These are phyloP conservation scores for Peromyscus polionotus DNA, from an alignment of 2,113 vertebrate genomes.

Conservation along the genomic window DNA sequence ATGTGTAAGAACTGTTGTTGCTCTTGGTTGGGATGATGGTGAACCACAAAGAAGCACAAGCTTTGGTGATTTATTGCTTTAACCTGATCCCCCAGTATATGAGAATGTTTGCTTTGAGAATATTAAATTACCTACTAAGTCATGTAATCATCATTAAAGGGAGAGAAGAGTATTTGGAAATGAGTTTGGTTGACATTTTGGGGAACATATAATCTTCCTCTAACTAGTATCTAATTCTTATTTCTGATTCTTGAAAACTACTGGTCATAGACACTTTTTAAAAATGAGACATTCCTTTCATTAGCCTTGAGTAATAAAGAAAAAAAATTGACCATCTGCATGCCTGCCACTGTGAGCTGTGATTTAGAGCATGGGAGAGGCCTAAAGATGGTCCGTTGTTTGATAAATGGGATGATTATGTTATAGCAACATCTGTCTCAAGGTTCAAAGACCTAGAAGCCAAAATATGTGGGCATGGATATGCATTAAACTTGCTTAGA, in stretches of 20 bases:
- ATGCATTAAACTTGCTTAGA: slow-evolving; percentile 23
- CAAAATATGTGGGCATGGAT: slow-evolving; percentile 9
- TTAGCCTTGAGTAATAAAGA: slow-evolving; percentile 76
- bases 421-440: slow-evolving; percentile 44
- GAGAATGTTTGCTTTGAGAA: slow-evolving; percentile 39
- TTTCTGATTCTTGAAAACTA: slow-evolving; percentile 52
- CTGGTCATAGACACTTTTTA: slow-evolving; percentile 51
- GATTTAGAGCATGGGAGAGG: slow-evolving; percentile 73
- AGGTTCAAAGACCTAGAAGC: neutral
- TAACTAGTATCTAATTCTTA: slow-evolving; percentile 21
- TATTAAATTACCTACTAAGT: neutral
- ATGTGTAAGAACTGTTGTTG: neutral
- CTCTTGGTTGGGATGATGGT: neutral
- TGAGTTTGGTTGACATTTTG: slow-evolving; percentile 27
- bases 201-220: neutral
- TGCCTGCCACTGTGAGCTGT: slow-evolving; percentile 35
- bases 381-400: slow-evolving; percentile 59
- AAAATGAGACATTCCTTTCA: slow-evolving; percentile 75
- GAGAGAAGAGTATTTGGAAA: neutral
- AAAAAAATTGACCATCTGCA: slow-evolving; percentile 66
- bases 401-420: slow-evolving; percentile 61
- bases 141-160: neutral
- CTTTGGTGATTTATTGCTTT: neutral
- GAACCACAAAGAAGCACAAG: neutral
- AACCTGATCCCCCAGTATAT: neutral